Evolutionary conservation across 2,888 invertebrate genomes (phyloP).

Genomic region (Clusia tigrina): DNA sequence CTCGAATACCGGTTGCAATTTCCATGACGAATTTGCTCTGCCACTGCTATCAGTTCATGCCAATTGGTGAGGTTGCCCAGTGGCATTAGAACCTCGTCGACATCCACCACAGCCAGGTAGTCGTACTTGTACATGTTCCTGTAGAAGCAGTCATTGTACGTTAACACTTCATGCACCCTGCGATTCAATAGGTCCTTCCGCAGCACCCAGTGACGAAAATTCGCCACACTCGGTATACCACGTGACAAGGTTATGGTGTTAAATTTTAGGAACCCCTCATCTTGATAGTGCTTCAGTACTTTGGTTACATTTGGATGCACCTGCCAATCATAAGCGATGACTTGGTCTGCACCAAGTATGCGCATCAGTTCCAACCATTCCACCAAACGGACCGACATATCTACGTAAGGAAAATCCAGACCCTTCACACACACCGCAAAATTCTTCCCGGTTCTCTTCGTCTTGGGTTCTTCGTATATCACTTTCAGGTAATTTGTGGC

Average conservation of each 20-base stretch:
- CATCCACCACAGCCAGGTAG: constrained; percentile 84
- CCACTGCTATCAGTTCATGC: constrained; percentile 69
- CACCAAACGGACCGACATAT: constrained; percentile 82
- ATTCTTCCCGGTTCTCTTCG: not conserved
- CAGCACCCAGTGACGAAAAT: constrained; percentile 83
- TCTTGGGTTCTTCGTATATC: constrained; percentile 24
- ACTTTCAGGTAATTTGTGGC: constrained; percentile 56
- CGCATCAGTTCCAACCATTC: constrained; percentile 91
- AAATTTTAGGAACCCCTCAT: constrained; percentile 72
- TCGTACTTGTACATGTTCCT: constrained; percentile 86
- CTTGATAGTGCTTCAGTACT: constrained; percentile 70
- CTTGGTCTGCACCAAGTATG: constrained; percentile 84
- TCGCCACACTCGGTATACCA: constrained; percentile 84
- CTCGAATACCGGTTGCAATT: constrained; percentile 64
- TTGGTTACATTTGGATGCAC: constrained; percentile 88
- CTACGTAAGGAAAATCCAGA: constrained; percentile 87
- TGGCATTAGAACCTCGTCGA: constrained; percentile 92
- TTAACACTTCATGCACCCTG: constrained; percentile 88
- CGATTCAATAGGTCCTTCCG: constrained; percentile 86
- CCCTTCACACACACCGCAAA: constrained; percentile 91
- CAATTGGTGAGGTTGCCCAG: constrained; percentile 34
- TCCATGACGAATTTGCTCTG: too few relatives aligned
- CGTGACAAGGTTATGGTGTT: constrained; percentile 81
- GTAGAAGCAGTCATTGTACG: constrained; percentile 94
- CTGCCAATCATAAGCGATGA: constrained; percentile 85